These are phyloP conservation scores for Lasioglossum villosulum DNA, from an alignment of 2,888 invertebrate genomes.

Conservation along the genomic window DNA sequence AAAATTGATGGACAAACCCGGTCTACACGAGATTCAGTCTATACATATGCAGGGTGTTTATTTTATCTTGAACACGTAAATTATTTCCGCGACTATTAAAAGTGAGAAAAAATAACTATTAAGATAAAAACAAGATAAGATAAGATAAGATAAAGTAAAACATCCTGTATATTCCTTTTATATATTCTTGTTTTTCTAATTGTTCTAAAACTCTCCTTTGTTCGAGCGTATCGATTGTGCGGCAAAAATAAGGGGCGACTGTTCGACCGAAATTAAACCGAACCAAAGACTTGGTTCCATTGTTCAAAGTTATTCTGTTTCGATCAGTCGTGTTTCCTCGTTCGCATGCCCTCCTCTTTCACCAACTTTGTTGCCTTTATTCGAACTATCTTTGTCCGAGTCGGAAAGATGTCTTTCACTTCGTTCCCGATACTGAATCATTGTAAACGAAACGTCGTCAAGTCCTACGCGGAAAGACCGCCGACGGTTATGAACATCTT, in stretches of 20 bases:
- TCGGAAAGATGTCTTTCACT: not conserved
- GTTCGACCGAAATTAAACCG: slow-evolving; percentile 1
- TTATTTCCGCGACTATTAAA: too few species aligned
- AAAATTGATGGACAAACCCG: not conserved
- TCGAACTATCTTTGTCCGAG: not conserved
- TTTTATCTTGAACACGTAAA: too few species aligned
- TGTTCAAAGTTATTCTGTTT: slow-evolving; percentile 7
- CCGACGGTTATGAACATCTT: slow-evolving; percentile 31
- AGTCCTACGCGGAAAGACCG: slow-evolving; percentile 20
- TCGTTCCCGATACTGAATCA: not conserved
- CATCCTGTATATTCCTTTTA: too few species aligned
- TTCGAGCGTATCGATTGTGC: not conserved
- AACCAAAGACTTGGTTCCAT: slow-evolving; percentile 5
- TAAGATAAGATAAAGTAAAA: too few species aligned
- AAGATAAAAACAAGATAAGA: too few species aligned
- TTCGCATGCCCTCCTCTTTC: slow-evolving; percentile 10
- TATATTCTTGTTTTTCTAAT: not conserved
- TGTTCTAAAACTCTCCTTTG: not conserved
- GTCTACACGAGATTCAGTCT: not conserved
- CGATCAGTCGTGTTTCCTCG: not conserved
- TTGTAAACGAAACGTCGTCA: not conserved
- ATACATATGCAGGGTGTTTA: too few species aligned
- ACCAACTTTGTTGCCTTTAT: not conserved
- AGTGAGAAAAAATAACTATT: too few species aligned
- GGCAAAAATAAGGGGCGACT: not conserved